Evolutionary conservation across 2,113 vertebrate genomes (phyloP).

Genomic region (Piaya cayana): DNA sequence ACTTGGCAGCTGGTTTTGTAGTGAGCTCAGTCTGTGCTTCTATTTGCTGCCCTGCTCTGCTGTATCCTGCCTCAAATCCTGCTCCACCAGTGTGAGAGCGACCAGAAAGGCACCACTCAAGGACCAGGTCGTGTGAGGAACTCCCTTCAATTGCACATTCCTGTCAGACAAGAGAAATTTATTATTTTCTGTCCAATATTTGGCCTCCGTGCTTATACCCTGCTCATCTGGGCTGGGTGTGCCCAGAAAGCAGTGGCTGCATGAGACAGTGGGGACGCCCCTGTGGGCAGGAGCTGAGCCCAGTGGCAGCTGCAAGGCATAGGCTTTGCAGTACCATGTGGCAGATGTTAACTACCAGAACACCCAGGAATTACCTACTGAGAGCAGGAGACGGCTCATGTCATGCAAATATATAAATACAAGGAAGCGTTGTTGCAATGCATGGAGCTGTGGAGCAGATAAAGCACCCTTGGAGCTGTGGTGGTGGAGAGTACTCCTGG

Average conservation of each 20-base stretch:
- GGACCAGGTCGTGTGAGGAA: background rate
- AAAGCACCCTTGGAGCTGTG: rapidly evolving
- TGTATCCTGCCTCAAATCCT: too few relatives aligned
- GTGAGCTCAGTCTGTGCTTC: too few relatives aligned
- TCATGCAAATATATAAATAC: background rate
- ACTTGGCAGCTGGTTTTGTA: too few relatives aligned
- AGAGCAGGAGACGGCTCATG: background rate
- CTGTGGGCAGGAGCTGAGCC: background rate
- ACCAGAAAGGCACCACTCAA: background rate
- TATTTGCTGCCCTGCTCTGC: too few relatives aligned
- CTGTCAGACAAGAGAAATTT: background rate
- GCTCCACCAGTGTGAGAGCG: too few relatives aligned
- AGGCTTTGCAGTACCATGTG: background rate
- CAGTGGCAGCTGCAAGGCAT: background rate
- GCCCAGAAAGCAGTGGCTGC: background rate
- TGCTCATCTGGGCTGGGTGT: background rate
- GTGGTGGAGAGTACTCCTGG: background rate
- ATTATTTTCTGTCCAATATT: background rate
- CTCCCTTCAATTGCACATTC: background rate
- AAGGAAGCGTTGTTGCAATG: background rate
- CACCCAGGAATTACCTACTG: background rate
- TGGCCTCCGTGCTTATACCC: background rate
- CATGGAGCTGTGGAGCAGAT: rapidly evolving
- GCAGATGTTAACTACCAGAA: background rate
- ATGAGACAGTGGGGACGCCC: rapidly evolving